A percentile compares a stretch with the other conserved stretches of the same genome.
Conservation (phyloP, 2,797 vertebrate species). For the Propithecus deckenii region DNA sequence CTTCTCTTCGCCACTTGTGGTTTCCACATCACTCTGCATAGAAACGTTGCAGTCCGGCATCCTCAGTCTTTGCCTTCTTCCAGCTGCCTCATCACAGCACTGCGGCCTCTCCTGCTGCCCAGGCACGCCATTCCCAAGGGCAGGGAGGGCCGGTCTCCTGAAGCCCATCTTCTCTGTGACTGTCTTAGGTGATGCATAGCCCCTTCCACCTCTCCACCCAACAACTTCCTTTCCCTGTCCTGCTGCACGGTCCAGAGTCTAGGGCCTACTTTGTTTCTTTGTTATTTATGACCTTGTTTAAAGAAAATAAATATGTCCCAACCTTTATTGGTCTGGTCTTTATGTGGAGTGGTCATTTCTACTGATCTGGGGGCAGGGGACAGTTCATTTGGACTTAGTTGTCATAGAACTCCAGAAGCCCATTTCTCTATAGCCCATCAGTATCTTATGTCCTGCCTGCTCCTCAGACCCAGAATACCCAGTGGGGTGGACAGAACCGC, state of each 20-base stretch:
- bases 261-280: constrained; percentile 73
- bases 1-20: constrained; percentile 44
- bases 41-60: constrained; percentile 17
- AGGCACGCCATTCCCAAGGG: constrained; percentile 46
- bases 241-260: constrained; percentile 67
- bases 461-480: background rate
- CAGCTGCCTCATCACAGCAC: constrained; percentile 35
- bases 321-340: constrained; percentile 59
- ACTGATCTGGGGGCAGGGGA: background rate
- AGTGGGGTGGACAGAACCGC: background rate
- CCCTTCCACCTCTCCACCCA: constrained; percentile 38
- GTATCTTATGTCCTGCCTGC: background rate
- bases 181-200: constrained; percentile 67
- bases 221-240: constrained; percentile 69
- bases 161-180: constrained; percentile 70
- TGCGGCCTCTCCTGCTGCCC: constrained; percentile 33
- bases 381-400: constrained; percentile 5
- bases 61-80: constrained; percentile 37
- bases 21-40: constrained; percentile 40
- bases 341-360: constrained; percentile 50
- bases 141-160: constrained; percentile 38
- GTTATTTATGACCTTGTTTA: constrained; percentile 82
- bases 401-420: background rate
- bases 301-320: constrained; percentile 84
- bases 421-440: background rate